A percentile compares a stretch with the other conserved stretches of the same genome.
phyloP scores from a whole-genome alignment of 2,888 invertebrate species.

The Hirtodrosophila trivittata region DNA sequence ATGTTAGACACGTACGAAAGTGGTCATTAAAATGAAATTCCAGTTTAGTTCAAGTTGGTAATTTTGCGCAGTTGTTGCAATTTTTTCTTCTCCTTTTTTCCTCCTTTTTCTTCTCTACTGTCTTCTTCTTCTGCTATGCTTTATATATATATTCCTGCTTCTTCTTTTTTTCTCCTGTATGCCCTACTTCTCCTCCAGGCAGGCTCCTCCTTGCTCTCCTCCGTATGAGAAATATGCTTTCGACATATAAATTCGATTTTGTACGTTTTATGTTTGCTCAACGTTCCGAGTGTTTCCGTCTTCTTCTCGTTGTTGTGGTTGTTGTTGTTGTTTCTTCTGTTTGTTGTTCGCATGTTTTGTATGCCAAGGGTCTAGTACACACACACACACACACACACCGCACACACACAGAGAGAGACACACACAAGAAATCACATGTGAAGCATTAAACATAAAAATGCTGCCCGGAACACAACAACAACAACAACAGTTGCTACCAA shows the following conservation, averaged over 20 bases:
- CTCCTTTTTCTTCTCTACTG: constrained; percentile 8
- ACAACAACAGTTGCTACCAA: too few species aligned
- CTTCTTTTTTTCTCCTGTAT: constrained; percentile 11
- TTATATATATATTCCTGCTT: neutral
- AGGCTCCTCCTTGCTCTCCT: constrained; percentile 12
- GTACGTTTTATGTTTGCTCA: constrained; percentile 73
- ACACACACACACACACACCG: constrained; percentile 23
- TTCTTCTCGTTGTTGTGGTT: constrained; percentile 15
- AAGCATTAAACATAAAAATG: constrained; percentile 21
- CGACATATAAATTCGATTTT: constrained; percentile 77
- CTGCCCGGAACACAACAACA: too few species aligned
- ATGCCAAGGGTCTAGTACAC: constrained; percentile 58
- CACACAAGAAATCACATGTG: constrained; percentile 41
- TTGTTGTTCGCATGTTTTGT: constrained; percentile 60
- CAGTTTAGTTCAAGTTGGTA: constrained; percentile 79
- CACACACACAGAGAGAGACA: constrained; percentile 19
- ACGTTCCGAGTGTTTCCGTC: constrained; percentile 29
- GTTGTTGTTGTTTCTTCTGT: constrained; percentile 53
- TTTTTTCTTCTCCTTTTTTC: constrained; percentile 45
- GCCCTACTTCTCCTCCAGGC: constrained; percentile 16
- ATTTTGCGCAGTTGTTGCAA: constrained; percentile 79
- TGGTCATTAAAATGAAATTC: constrained; percentile 82
- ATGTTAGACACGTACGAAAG: constrained; percentile 82
- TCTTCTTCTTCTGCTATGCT: constrained; percentile 9
- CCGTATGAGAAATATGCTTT: constrained; percentile 69